Evolutionary conservation across 92 coral and sea anemone species (phyloP).

Genomic region (Plumapathes pennacea): DNA sequence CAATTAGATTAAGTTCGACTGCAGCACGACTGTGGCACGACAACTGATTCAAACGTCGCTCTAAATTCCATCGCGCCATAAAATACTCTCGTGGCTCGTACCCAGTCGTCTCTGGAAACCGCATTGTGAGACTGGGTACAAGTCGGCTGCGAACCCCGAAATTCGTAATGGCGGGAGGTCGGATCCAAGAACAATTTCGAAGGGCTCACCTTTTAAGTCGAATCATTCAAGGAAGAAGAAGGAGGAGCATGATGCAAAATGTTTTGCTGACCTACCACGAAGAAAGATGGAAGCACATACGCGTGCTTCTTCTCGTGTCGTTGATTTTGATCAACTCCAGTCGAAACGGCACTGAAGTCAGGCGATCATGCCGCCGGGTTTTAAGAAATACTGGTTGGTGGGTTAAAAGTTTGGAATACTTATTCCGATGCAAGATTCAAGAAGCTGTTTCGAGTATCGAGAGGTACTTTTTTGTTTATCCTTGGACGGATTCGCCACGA

Average conservation of each 20-base stretch:
- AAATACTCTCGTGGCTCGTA: too few species aligned
- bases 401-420: conserved; percentile 18
- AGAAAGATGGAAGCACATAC: conserved; percentile 36
- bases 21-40: too few species aligned
- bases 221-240: conserved; percentile 16
- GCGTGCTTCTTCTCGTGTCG: conserved; percentile 39
- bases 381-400: conserved; percentile 39
- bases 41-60: too few species aligned
- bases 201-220: conserved; percentile 35
- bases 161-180: conserved; percentile 35
- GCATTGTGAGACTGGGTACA: conserved; percentile 36
- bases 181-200: conserved; percentile 15
- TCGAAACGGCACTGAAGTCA: conserved; percentile 2
- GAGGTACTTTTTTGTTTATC: conserved; percentile 32
- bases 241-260: conserved; percentile 32
- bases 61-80: too few species aligned
- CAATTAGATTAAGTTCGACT: too few species aligned
- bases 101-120: too few species aligned
- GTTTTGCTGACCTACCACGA: conserved; percentile 40
- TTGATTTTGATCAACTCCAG: conserved; percentile 37
- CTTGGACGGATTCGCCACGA: conserved; percentile 29
- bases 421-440: conserved; percentile 36
- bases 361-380: conserved; percentile 27
- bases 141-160: conserved; percentile 33
- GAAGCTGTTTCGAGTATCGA: conserved; percentile 24